phyloP scores from a whole-genome alignment of 2,113 vertebrate genomes.

The Elgaria multicarinata region DNA sequence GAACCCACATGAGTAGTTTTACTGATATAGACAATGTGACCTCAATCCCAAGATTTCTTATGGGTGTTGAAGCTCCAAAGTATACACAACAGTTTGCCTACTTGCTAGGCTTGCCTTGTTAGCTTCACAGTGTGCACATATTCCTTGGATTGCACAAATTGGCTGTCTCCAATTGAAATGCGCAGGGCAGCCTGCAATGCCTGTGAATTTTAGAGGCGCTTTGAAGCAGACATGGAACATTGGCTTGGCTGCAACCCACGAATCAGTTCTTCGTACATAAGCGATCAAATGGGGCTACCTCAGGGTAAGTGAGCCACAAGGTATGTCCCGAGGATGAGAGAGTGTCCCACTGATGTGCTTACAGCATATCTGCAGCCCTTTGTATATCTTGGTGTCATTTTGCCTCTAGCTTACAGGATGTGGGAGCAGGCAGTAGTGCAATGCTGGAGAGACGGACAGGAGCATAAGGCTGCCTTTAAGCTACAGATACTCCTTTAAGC shows the following conservation, averaged over 20 bases:
- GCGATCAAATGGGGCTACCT: background rate
- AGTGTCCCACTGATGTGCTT: background rate
- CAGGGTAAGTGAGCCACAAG: background rate
- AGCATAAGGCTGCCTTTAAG: background rate
- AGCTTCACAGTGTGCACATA: background rate
- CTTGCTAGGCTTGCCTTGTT: background rate
- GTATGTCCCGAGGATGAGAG: background rate
- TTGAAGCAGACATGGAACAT: background rate
- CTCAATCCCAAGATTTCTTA: background rate
- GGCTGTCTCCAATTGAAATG: background rate
- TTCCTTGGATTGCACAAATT: background rate
- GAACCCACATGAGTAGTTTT: background rate
- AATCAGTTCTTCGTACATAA: background rate
- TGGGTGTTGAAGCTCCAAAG: background rate
- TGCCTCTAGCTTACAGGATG: background rate
- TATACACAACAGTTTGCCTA: background rate
- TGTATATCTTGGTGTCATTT: background rate
- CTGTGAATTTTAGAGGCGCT: background rate
- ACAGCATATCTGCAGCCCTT: background rate
- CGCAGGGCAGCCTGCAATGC: background rate
- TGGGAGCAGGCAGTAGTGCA: background rate
- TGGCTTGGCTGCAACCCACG: background rate
- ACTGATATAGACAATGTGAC: background rate
- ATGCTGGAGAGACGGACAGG: background rate
- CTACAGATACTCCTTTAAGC: too few relatives aligned